Percentiles rank a stretch among this genome's conserved stretches.
Conservation (phyloP, 2,797 vertebrate genomes). For the Perodicticus potto region DNA sequence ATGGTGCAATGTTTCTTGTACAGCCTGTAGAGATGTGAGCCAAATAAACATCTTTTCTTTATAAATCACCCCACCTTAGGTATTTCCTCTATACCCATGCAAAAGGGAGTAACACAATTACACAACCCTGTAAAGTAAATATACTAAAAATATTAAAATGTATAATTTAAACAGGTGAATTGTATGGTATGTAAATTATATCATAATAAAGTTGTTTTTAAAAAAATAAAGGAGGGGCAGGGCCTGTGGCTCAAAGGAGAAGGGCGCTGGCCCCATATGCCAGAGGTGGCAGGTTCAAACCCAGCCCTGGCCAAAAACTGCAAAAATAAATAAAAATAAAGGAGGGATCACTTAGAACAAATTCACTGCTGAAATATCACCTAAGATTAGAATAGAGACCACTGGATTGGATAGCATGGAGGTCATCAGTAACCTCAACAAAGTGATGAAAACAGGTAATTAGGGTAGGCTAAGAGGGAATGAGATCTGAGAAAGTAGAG, state of each 20-base stretch:
- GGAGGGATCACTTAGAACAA: not conserved
- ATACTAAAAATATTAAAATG: not conserved
- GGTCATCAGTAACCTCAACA: not conserved
- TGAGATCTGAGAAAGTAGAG: not conserved
- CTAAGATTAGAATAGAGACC: not conserved
- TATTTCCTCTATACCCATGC: too few relatives aligned
- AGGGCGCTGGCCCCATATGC: too few relatives aligned
- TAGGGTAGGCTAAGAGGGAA: not conserved
- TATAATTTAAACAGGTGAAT: not conserved
- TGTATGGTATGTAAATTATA: not conserved
- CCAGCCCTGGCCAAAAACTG: too few relatives aligned
- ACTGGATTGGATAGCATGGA: not conserved
- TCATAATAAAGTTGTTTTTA: not conserved
- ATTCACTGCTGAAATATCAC: not conserved
- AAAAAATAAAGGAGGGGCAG: not conserved
- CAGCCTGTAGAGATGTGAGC: too few relatives aligned
- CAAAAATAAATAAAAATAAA: not conserved
- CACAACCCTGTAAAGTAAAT: constrained; percentile 1
- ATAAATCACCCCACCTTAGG: too few relatives aligned
- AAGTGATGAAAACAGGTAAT: not conserved
- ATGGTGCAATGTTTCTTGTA: too few relatives aligned
- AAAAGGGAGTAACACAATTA: too few relatives aligned
- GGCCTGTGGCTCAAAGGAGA: too few relatives aligned
- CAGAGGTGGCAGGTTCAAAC: too few relatives aligned
- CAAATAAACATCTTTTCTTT: too few relatives aligned